phyloP scores from a whole-genome alignment of 37 sponge, comb jelly and placozoan species.

The Ephydatia muelleri region DNA sequence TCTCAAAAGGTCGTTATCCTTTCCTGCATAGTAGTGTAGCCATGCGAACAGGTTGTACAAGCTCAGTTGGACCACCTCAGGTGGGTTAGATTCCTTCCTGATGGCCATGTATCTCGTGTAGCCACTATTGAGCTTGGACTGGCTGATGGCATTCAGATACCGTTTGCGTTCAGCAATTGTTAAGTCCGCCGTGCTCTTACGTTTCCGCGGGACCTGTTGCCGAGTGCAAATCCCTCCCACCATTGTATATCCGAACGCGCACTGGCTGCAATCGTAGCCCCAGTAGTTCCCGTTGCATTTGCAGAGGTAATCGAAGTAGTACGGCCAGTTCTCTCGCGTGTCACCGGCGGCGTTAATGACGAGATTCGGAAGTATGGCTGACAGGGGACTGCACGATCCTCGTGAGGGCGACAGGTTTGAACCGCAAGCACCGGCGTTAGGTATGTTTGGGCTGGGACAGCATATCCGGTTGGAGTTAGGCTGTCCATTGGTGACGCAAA shows the following conservation, averaged over 20 bases:
- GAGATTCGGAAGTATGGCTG: not conserved
- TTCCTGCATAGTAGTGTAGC: conserved; percentile 65
- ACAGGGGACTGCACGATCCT: not conserved
- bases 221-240: conserved; percentile 34
- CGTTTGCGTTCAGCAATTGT: conserved; percentile 33
- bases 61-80: conserved; percentile 13
- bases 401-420: not conserved
- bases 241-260: conserved; percentile 44
- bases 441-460: not conserved
- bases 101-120: conserved; percentile 43
- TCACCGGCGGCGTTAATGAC: not conserved
- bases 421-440: not conserved
- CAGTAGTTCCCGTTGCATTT: conserved; percentile 55
- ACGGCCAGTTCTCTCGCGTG: conserved; percentile 49
- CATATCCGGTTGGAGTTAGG: not conserved
- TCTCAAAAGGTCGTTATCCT: conserved; percentile 19
- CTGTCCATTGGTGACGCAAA: not conserved
- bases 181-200: conserved; percentile 17
- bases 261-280: conserved; percentile 58
- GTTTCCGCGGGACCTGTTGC: conserved; percentile 28
- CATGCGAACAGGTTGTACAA: conserved; percentile 51
- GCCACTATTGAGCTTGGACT: conserved; percentile 9
- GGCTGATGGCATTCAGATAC: conserved; percentile 23
- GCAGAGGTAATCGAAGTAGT: conserved; percentile 48
- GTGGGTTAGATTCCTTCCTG: conserved; percentile 33